phyloP scores from a whole-genome alignment of 2,888 invertebrate genomes.

The Andrena trimmerana region DNA sequence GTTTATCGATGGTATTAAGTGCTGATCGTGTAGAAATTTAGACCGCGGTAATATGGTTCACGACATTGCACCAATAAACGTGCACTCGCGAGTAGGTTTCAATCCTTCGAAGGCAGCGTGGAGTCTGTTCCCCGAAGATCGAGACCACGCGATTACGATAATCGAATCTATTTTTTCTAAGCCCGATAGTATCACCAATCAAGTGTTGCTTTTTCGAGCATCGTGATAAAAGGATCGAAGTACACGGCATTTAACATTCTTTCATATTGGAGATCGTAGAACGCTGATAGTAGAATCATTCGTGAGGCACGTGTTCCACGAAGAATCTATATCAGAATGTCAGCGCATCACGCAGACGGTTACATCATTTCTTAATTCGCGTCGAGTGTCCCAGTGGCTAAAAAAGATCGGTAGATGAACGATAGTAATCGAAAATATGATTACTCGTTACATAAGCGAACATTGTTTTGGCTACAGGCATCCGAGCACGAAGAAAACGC shows the following conservation, averaged over 20 bases:
- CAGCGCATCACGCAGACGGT: not conserved
- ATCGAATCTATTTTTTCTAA: not conserved
- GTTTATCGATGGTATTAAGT: no score
- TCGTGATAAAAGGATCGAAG: slow-evolving; percentile 19
- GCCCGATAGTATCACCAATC: not conserved
- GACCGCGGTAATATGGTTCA: not conserved
- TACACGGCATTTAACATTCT: slow-evolving; percentile 1
- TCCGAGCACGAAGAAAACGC: no score
- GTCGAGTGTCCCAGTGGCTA: not conserved
- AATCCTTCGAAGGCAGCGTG: not conserved
- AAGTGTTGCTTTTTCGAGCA: not conserved
- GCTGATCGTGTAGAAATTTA: not conserved
- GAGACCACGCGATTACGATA: not conserved
- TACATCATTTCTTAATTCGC: not conserved
- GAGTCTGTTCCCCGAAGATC: not conserved
- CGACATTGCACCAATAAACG: not conserved
- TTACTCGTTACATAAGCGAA: not conserved
- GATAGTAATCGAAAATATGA: not conserved
- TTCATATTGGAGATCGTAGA: not conserved
- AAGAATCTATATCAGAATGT: not conserved
- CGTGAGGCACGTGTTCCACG: not conserved
- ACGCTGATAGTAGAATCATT: not conserved
- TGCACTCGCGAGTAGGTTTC: no score
- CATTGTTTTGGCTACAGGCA: not conserved
- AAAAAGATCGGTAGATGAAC: not conserved